Percentiles rank a stretch among this genome's conserved stretches.
phyloP scores from a whole-genome alignment of 2,888 invertebrate genomes.

The Idaea biselata region DNA sequence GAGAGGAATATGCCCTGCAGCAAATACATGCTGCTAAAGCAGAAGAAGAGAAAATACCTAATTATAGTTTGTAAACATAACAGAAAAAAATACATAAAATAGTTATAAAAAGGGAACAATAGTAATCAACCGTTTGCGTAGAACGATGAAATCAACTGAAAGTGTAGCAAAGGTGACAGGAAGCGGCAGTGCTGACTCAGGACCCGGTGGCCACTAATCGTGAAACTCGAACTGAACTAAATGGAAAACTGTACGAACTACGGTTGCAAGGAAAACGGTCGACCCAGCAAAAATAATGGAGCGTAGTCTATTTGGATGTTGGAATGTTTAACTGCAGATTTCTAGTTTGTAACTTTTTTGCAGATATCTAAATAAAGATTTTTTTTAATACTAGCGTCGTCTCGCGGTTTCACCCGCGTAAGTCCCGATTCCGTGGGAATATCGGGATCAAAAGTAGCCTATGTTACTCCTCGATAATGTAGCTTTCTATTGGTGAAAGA shows the following conservation, averaged over 20 bases:
- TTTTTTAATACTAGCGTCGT: no score
- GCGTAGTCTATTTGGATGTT: slow-evolving; percentile 11
- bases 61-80: no score
- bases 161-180: slow-evolving; percentile 77
- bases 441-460: no score
- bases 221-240: slow-evolving; percentile 39
- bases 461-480: no score
- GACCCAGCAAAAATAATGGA: slow-evolving; percentile 16
- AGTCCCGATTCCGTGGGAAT: no score
- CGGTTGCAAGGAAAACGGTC: slow-evolving; percentile 15
- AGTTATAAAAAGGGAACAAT: slow-evolving; percentile 1
- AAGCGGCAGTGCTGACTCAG: slow-evolving; percentile 72
- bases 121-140: slow-evolving; percentile 49
- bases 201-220: slow-evolving; percentile 43
- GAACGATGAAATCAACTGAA: slow-evolving; percentile 76
- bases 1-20: no score
- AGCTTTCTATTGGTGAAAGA: no score
- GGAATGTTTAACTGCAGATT: slow-evolving; percentile 9
- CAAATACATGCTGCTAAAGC: no score
- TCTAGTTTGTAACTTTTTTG: slow-evolving; percentile 1
- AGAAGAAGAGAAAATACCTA: no score
- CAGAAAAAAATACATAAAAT: not conserved
- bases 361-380: slow-evolving; percentile 23
- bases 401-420: no score
- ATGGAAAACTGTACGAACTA: slow-evolving; percentile 20